These are phyloP conservation scores for Pachycephala philippinensis DNA, from an alignment of 2,113 vertebrate genomes.

Conservation along the genomic window DNA sequence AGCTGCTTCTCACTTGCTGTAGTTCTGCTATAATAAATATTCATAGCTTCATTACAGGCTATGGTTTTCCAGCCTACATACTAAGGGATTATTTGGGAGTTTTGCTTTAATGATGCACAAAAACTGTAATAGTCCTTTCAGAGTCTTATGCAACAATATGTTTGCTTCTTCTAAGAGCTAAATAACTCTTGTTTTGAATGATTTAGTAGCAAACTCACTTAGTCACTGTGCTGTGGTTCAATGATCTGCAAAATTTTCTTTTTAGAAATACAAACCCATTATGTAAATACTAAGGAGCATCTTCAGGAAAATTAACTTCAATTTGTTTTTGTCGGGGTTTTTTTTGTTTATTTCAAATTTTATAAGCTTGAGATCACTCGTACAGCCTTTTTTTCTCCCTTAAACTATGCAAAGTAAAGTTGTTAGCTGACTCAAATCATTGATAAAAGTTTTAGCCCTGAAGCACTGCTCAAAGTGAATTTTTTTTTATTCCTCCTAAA, in stretches of 20 bases:
- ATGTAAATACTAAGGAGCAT: constrained; percentile 48
- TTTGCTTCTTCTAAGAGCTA: constrained; percentile 39
- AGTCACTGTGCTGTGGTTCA: constrained; percentile 34
- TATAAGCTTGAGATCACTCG: background rate
- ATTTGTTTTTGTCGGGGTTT: background rate
- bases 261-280: constrained; percentile 56
- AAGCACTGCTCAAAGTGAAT: background rate
- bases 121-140: constrained; percentile 44
- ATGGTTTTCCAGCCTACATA: background rate
- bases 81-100: constrained; percentile 23
- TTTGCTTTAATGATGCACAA: constrained; percentile 44
- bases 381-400: background rate
- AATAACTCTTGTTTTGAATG: constrained; percentile 63
- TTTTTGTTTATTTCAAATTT: background rate
- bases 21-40: constrained; percentile 44
- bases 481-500: background rate
- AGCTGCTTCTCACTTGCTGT: background rate
- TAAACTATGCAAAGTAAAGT: constrained; percentile 2
- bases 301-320: constrained; percentile 50
- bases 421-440: background rate
- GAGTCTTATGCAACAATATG: constrained; percentile 22
- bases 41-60: constrained; percentile 37
- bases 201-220: constrained; percentile 58
- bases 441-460: background rate
- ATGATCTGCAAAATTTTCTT: constrained; percentile 62